phyloP scores from a whole-genome alignment of 2,113 vertebrate species.

The Thryonomys swinderianus region DNA sequence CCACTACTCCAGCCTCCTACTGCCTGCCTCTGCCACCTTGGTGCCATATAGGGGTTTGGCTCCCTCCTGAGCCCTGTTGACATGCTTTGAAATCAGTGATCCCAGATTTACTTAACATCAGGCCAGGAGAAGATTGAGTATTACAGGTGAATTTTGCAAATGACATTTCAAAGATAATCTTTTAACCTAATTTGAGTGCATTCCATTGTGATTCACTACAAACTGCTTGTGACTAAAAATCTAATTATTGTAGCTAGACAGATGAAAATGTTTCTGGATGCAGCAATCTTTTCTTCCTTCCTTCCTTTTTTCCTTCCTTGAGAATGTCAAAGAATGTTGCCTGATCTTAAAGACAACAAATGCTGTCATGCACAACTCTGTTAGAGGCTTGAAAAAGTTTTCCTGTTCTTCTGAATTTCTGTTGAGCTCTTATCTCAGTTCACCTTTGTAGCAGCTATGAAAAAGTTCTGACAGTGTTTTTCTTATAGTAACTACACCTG shows the following conservation, averaged over 20 bases:
- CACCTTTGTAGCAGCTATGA: accelerated
- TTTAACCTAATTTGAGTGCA: slow-evolving; percentile 60
- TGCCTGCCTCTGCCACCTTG: neutral
- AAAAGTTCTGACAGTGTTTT: accelerated
- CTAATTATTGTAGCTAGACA: slow-evolving; percentile 36
- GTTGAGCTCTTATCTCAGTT: neutral
- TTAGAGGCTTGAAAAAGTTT: neutral
- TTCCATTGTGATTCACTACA: slow-evolving; percentile 52
- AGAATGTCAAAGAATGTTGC: neutral
- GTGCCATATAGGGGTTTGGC: accelerated
- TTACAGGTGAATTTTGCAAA: slow-evolving; percentile 51
- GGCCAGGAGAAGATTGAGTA: neutral
- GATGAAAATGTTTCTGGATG: slow-evolving; percentile 52
- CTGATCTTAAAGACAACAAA: neutral
- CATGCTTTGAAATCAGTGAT: neutral
- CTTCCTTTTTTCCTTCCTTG: neutral
- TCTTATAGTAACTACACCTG: accelerated
- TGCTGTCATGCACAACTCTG: neutral
- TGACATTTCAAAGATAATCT: slow-evolving; percentile 62
- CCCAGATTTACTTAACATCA: neutral
- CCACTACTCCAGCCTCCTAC: too few relatives aligned
- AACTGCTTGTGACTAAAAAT: slow-evolving; percentile 54
- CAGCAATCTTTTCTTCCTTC: neutral
- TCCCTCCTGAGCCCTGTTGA: neutral
- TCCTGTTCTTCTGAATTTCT: neutral